These are phyloP conservation scores for Notothenia coriiceps DNA, from an alignment of 2,113 vertebrate genomes.

Conservation along the genomic window DNA sequence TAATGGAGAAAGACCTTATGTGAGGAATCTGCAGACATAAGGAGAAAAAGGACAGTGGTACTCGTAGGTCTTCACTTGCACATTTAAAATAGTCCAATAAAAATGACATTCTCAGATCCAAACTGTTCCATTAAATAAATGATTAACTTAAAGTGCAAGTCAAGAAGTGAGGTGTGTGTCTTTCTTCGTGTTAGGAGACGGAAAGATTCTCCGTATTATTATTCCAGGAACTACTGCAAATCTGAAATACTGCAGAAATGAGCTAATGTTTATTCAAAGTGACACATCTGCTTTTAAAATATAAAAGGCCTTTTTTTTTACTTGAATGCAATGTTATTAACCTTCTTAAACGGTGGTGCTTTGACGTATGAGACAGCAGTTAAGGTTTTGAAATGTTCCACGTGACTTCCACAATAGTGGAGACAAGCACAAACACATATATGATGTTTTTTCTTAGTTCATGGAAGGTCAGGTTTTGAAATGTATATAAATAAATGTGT, in stretches of 20 bases:
- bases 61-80: conserved; percentile 50
- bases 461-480: conserved; percentile 23
- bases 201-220: background rate
- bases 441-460: background rate
- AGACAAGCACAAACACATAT: conserved; percentile 5
- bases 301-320: conserved; percentile 7
- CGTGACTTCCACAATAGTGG: conserved; percentile 3
- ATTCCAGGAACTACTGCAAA: background rate
- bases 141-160: conserved; percentile 68
- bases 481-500: conserved; percentile 26
- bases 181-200: conserved; percentile 15
- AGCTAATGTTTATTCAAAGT: background rate
- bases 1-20: conserved; percentile 72
- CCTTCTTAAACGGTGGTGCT: background rate
- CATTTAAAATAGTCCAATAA: conserved; percentile 76
- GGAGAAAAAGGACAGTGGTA: conserved; percentile 53
- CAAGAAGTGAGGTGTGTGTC: conserved; percentile 39
- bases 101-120: conserved; percentile 72
- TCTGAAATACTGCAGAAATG: conserved; percentile 11
- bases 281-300: background rate
- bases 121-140: conserved; percentile 78
- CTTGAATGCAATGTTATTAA: background rate
- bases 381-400: conserved; percentile 5
- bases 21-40: conserved; percentile 73
- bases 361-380: background rate